Evolutionary conservation across 2,797 vertebrate species (phyloP), one percentile per base, ranked within the genome.

Genomic region (Scarus forsteni): DNA sequence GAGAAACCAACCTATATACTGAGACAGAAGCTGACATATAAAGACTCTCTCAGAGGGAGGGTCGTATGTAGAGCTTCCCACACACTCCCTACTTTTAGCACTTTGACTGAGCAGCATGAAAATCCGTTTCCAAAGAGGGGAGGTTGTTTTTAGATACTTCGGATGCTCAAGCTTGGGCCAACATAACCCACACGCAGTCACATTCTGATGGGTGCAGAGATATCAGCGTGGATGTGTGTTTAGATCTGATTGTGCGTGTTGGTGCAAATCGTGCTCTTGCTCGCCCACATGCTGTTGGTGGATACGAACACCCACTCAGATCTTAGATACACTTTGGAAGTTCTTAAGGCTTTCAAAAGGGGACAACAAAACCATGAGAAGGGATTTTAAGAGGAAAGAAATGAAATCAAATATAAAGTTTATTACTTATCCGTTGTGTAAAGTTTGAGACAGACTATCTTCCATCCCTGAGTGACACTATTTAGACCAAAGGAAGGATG

Each of bases 11-110:
- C 48, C 57, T 50, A 46, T 44, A 61, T 63, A 60, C 71, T 52
- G 69, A 66, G 43, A 66, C 10, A 66, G 61, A 71, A 54, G 9
- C 53, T 5, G 44, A 62, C 56, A 83, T 73, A 65, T 70, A 62
- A 83, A 67, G 60, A 34, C 59, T 53, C 59, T 75, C 81, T 63
- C 48, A 11, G 13, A 8, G 10, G 49, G 54, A 38, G 66, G 72
- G 63, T 84, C 73, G 78, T 75, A 61, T 63, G 39, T 38, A 51
- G 42, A 66, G 63, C 88, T 66, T 86, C 88, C 89, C 85, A 91
- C 89, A 78, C 85, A 73, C 53, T 63, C 36, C 49, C 72, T 55
- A 43, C 18, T 73, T 81, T 87, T 74, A 80, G 74, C 70, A 65
- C 71, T 76, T 69, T 61, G 62, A 78, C 60, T 51, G 61, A 88